Percentiles rank a stretch among this genome's conserved stretches.
Conservation (phyloP, 1,140 invertebrate species). For the Bicyclus anynana region DNA sequence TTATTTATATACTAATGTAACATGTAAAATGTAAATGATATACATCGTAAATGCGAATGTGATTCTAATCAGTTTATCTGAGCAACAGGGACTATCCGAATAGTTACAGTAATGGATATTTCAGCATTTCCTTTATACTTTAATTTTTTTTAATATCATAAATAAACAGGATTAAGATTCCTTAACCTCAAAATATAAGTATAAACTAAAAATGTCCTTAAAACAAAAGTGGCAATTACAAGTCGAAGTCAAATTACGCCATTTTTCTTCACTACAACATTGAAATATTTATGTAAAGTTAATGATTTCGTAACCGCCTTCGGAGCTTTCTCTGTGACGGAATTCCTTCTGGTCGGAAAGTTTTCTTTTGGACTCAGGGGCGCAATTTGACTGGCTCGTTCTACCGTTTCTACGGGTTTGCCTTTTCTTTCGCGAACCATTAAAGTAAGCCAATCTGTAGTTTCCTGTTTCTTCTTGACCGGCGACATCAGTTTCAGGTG, state of each 20-base stretch:
- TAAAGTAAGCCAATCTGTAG: slow-evolving; percentile 85
- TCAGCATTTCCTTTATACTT: too few species aligned
- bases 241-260: not conserved
- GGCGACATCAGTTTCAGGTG: slow-evolving; percentile 84
- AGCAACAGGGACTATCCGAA: too few species aligned
- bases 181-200: too few species aligned
- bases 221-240: not conserved
- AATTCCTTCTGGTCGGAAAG: slow-evolving; percentile 68
- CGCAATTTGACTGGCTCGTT: slow-evolving; percentile 75
- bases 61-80: too few species aligned
- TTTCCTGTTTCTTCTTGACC: slow-evolving; percentile 80
- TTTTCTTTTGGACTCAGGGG: slow-evolving; percentile 79
- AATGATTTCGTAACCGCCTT: slow-evolving; percentile 40
- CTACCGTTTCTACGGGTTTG: slow-evolving; percentile 15
- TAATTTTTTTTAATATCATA: too few species aligned
- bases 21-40: too few species aligned
- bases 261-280: slow-evolving; percentile 35
- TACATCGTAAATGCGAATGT: too few species aligned
- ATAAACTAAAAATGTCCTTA: too few species aligned
- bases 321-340: slow-evolving; percentile 47
- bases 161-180: too few species aligned
- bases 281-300: slow-evolving; percentile 61
- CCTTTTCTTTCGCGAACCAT: slow-evolving; percentile 79
- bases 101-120: too few species aligned
- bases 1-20: too few species aligned